Base-by-base conservation (phyloP, 2,113 vertebrate genomes). In the Speoplatyrhinus poulsoni region DNA sequence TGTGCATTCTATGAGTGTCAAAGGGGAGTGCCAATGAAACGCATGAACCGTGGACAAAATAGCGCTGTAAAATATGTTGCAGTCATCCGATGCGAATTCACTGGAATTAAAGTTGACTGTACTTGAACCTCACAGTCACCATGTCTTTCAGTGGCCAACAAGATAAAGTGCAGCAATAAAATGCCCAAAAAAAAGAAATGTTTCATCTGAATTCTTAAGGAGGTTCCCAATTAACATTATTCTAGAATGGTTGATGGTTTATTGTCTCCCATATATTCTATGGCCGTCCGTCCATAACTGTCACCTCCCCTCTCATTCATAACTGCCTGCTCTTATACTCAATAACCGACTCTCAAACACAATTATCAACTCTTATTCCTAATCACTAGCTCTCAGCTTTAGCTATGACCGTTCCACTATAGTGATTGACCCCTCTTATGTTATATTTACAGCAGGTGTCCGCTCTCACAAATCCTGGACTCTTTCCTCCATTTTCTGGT, bases 351-450 rank as follows among this genome's bases (percentile, higher is more conserved):
- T 80, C 82, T 83, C 75, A 81, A 60, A 62, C 55, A 74, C 66
- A 83, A 85, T 89, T 87, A 86, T 73, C 79, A 65, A 63, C 85
- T 83, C 87, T 82, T 80, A 65, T 77, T 64, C 70, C 77, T 82
- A 86, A 89, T 86, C 72, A 83, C 71, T 72, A 60, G 63, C 80
- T 79, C 85, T 89, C 78, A 62, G 65, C 65, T 72, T 76, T 46
- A 69, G 69, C 78, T 77, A 75, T 41, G 81, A 80, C 85, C 80
- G 72, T 16, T 75, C 53, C 73, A 65, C 72, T 71, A 60, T 46
- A 67, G 70, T 71, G 62, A 49, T 62, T 77, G 80, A 84, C 81
- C 77, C 72, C 71, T 77, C 83, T 82, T 56, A 33, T 72, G 52
- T 47, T 46, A 33, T 72, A 55, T 47, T 46, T 41, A 55, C 32